These are phyloP conservation scores for Lycaon pictus DNA, from an alignment of 2,113 vertebrate genomes.

Conservation along the genomic window DNA sequence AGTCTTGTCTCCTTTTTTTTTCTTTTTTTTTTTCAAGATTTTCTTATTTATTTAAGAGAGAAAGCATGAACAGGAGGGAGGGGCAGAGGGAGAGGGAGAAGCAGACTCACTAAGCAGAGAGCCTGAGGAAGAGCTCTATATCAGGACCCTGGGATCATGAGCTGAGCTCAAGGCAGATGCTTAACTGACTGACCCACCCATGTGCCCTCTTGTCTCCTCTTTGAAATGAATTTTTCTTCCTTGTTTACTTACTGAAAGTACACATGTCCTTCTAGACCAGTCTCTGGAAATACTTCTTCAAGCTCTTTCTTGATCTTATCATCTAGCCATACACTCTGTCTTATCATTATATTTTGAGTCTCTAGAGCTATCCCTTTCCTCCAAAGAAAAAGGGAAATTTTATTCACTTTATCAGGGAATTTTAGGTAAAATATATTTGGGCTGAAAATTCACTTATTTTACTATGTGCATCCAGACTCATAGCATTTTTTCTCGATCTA, in stretches of 20 bases:
- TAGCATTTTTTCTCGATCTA: neutral
- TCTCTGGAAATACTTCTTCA: neutral
- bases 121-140: too few species aligned
- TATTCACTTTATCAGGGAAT: neutral
- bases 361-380: neutral
- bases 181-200: too few species aligned
- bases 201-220: neutral
- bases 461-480: neutral
- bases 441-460: neutral
- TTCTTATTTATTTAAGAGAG: too few species aligned
- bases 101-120: too few species aligned
- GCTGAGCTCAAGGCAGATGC: too few species aligned
- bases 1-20: neutral
- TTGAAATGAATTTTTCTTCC: neutral
- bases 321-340: neutral
- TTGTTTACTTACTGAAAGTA: neutral
- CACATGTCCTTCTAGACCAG: neutral
- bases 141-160: too few species aligned
- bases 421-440: slow-evolving; percentile 14
- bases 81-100: too few species aligned
- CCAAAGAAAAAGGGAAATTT: neutral
- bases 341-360: neutral
- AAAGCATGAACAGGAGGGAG: too few species aligned
- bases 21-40: too few species aligned
- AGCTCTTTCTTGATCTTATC: neutral